Evolutionary conservation across 2,888 invertebrate species (phyloP), one percentile per base, ranked within the genome.

Genomic region (Ypsolopha scabrella): DNA sequence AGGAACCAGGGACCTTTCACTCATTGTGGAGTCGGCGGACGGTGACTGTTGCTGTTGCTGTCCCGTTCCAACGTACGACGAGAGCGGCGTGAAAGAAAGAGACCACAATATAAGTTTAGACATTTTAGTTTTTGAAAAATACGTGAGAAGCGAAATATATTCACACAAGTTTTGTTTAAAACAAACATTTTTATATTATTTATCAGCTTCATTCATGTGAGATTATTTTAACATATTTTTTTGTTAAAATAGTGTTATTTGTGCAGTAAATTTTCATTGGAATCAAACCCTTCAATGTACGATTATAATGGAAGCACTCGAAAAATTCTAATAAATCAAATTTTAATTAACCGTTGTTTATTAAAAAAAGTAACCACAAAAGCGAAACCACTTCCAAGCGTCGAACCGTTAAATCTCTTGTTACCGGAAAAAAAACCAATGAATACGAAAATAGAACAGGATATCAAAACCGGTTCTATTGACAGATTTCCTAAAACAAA

Each of bases 1-100:
- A 47, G 87, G 87, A 55, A 85, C 83, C 54, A 85, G 75, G 13
- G 87, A 87, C 59, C 87, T 64, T 68, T 87, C 87, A 74, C 87
- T 87, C 86, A 87, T 86, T 9, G 87, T 87, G 7, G 87, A 87
- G 65, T 87, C 87, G 13, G 87, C 87, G 41, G 87, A 87, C 11
- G 87, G 87, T 1, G 87, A 87, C 57, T 87, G 87, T 62, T 82
- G 81, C 58, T 85, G 86, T 67, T 82, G 82, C 77, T 80, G 78
- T 69, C 64, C 61, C 72, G 53, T 71, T 68, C 70, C 67, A 62
- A 69, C 58, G 58, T 56, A 57, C 39, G 54, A 51, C 10, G 53
- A 52, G 52, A 57, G 50, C 46, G 52, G 74, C 80, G 74, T 77
- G 81, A 65, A 80, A 80, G 62, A 75, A 65, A 79, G 64, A 74